These are phyloP conservation scores for Proisotoma minuta DNA, from an alignment of 2,888 invertebrate genomes.

Conservation along the genomic window DNA sequence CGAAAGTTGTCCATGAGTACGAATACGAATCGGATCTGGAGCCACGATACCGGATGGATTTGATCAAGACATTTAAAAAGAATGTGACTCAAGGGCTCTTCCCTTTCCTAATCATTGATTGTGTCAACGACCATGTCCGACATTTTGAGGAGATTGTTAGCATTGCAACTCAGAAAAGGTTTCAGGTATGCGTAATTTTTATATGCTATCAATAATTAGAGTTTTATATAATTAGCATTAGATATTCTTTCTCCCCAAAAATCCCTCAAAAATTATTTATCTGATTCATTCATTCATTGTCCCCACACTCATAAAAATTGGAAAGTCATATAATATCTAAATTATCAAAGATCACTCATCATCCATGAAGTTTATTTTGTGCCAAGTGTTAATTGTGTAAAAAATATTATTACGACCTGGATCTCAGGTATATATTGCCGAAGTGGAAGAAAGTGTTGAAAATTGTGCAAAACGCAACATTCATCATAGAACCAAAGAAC, in stretches of 20 bases:
- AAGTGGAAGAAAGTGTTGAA: conserved; percentile 75
- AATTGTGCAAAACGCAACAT: conserved; percentile 77
- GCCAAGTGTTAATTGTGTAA: neutral
- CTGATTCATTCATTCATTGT: too few relatives aligned
- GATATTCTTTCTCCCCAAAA: too few relatives aligned
- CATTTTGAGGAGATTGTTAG: conserved; percentile 85
- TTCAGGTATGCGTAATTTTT: conserved; percentile 62
- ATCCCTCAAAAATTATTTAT: too few relatives aligned
- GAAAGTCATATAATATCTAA: neutral
- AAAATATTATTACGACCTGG: neutral
- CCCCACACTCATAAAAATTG: too few relatives aligned
- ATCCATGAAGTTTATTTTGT: neutral
- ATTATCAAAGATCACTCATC: neutral
- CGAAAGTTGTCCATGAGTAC: conserved; percentile 66
- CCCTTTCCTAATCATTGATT: conserved; percentile 87
- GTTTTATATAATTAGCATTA: too few relatives aligned
- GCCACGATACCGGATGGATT: conserved; percentile 70
- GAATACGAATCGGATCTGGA: conserved; percentile 85
- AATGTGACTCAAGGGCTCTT: conserved; percentile 85
- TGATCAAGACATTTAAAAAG: conserved; percentile 85
- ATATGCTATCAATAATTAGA: too few relatives aligned
- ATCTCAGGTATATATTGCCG: conserved; percentile 79
- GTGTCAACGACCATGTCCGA: conserved; percentile 74
- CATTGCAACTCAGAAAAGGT: conserved; percentile 75
- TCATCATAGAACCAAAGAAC: conserved; percentile 71